Percentiles rank a stretch among this genome's conserved stretches.
These are phyloP conservation scores for Deroplatys truncata DNA, from an alignment of 2,888 invertebrate genomes.

Conservation along the genomic window DNA sequence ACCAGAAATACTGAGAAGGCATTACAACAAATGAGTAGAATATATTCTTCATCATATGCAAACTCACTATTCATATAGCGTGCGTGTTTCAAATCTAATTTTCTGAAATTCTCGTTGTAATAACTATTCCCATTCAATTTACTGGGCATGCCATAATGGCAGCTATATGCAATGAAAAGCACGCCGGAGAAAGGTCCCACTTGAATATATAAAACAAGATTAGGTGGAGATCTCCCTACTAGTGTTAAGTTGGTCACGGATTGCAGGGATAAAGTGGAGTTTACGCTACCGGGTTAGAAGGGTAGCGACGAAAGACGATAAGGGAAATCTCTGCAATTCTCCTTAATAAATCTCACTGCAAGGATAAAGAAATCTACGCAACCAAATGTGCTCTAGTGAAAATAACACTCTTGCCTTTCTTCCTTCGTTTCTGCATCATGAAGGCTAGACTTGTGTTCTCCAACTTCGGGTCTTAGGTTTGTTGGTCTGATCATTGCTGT, in stretches of 20 bases:
- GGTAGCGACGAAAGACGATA: not conserved
- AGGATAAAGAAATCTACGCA: not conserved
- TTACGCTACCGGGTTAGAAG: not conserved
- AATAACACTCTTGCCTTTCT: not conserved
- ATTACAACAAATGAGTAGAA: no score
- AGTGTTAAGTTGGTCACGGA: not conserved
- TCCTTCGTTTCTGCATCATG: not conserved
- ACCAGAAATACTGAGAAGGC: no score
- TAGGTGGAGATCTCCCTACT: not conserved
- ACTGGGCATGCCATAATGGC: no score
- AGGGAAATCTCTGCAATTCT: not conserved
- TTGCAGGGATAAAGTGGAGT: not conserved
- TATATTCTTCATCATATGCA: no score
- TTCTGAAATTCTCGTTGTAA: no score
- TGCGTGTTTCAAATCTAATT: no score
- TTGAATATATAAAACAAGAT: not conserved
- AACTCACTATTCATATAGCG: no score
- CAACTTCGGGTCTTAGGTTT: no score
- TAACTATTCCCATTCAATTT: no score
- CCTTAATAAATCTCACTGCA: not conserved
- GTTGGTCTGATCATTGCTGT: not conserved
- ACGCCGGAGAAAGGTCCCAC: no score
- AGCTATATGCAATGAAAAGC: no score
- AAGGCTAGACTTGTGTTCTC: not conserved
- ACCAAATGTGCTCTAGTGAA: not conserved